These are phyloP conservation scores for Bradypodion pumilum DNA, from an alignment of 2,797 vertebrate species.

Conservation along the genomic window DNA sequence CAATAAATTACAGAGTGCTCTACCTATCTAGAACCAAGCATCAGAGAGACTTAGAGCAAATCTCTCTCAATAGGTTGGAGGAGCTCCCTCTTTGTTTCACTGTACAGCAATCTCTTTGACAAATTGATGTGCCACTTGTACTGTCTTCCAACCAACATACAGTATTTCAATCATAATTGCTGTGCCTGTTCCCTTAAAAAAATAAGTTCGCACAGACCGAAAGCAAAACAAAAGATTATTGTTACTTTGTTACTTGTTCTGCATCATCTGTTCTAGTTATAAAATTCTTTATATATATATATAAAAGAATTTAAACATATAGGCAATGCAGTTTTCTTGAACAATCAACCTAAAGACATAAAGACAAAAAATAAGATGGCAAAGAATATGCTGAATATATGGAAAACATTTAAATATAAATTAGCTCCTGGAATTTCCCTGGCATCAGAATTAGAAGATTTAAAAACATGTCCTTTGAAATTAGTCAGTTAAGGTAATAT, in stretches of 20 bases:
- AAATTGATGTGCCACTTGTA: slow-evolving; percentile 29
- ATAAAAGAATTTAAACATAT: too few species aligned
- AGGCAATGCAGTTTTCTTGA: too few species aligned
- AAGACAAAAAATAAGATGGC: too few species aligned
- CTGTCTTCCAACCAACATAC: slow-evolving; percentile 38
- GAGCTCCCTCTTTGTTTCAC: slow-evolving; percentile 21
- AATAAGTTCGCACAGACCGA: neutral
- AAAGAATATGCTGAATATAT: too few species aligned
- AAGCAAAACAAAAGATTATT: slow-evolving; percentile 18
- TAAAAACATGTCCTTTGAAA: too few species aligned
- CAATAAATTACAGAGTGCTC: slow-evolving; percentile 56
- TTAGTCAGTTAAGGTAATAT: too few species aligned
- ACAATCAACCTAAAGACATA: too few species aligned
- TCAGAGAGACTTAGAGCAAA: slow-evolving; percentile 38
- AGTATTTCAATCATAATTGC: slow-evolving; percentile 40
- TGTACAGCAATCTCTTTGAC: slow-evolving; percentile 15
- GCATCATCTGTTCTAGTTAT: slow-evolving; percentile 5
- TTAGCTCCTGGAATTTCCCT: too few species aligned
- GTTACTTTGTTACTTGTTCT: neutral
- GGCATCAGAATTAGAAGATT: too few species aligned
- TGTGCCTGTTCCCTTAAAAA: slow-evolving; percentile 3
- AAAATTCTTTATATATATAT: slow-evolving; percentile 38
- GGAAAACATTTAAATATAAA: too few species aligned
- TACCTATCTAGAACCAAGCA: slow-evolving; percentile 33
- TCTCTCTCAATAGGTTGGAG: slow-evolving; percentile 32